phyloP scores from a whole-genome alignment of 2,797 vertebrate species.

The Parauchenoglanis ngamensis region DNA sequence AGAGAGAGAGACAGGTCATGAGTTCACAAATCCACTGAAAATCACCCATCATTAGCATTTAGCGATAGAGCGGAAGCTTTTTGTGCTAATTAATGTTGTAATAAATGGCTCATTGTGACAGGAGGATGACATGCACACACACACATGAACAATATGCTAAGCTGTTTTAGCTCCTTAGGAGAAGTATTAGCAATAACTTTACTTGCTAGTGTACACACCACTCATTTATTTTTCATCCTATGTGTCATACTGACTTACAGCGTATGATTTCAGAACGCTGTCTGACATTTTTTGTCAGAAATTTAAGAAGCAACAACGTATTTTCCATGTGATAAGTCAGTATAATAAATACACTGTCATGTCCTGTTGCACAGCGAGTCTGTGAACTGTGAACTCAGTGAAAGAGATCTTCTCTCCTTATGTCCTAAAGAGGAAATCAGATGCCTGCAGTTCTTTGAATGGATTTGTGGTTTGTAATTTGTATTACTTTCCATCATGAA shows the following conservation, averaged over 20 bases:
- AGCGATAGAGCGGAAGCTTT: constrained; percentile 24
- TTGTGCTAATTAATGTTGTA: constrained; percentile 43
- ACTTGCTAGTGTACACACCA: background rate
- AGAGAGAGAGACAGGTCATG: constrained; percentile 4
- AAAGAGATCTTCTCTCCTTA: background rate
- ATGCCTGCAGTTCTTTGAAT: background rate
- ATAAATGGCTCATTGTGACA: constrained; percentile 11
- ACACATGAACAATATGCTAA: too few species aligned
- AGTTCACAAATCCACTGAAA: constrained; percentile 11
- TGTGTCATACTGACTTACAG: background rate
- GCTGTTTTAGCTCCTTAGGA: background rate
- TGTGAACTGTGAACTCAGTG: background rate
- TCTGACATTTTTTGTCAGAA: background rate
- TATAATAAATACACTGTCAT: background rate
- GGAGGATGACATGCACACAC: background rate
- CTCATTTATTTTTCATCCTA: background rate
- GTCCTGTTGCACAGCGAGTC: background rate
- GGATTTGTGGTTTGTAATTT: constrained; percentile 13
- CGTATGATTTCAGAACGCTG: background rate
- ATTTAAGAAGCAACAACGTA: background rate
- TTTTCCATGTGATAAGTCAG: background rate
- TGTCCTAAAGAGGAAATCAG: background rate
- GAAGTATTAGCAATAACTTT: background rate
- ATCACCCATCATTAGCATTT: constrained; percentile 31
- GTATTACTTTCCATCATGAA: background rate